Percentiles rank a stretch among this genome's conserved stretches.
Evolutionary conservation across 2,113 vertebrate species (phyloP).

Genomic region (Dasyurus viverrinus): DNA sequence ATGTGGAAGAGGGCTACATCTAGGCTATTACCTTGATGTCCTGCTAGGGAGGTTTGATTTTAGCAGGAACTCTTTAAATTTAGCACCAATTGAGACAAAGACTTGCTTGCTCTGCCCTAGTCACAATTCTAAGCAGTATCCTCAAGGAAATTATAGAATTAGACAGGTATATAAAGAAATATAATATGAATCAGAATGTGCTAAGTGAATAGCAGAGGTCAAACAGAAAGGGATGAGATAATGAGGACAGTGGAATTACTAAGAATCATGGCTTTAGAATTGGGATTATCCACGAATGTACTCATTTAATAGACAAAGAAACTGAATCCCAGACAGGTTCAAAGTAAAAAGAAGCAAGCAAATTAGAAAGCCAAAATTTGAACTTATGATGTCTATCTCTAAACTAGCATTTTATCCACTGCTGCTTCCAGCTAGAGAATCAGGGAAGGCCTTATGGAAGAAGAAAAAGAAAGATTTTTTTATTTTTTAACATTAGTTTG

Average conservation of each 20-base stretch:
- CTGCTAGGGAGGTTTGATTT: too few species aligned
- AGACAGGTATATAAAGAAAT: background rate
- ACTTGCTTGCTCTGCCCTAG: background rate
- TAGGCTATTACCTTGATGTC: too few species aligned
- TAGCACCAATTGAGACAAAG: background rate
- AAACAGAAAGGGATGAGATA: background rate
- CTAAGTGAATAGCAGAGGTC: background rate
- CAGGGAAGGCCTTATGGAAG: background rate
- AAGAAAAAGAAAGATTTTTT: background rate
- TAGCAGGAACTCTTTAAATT: too few species aligned
- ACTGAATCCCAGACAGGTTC: background rate
- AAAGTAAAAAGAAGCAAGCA: background rate
- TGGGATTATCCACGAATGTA: background rate
- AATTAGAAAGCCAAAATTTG: background rate
- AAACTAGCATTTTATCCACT: background rate
- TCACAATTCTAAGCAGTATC: background rate
- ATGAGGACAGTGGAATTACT: background rate
- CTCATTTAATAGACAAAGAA: background rate
- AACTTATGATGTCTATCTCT: background rate
- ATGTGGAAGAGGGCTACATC: too few species aligned
- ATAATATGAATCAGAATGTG: background rate
- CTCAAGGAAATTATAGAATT: background rate
- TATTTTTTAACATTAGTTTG: background rate
- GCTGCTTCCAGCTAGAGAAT: background rate
- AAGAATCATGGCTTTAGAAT: background rate